Base-by-base conservation (phyloP, 2,113 vertebrate species). In the Pleuronectes platessa region DNA sequence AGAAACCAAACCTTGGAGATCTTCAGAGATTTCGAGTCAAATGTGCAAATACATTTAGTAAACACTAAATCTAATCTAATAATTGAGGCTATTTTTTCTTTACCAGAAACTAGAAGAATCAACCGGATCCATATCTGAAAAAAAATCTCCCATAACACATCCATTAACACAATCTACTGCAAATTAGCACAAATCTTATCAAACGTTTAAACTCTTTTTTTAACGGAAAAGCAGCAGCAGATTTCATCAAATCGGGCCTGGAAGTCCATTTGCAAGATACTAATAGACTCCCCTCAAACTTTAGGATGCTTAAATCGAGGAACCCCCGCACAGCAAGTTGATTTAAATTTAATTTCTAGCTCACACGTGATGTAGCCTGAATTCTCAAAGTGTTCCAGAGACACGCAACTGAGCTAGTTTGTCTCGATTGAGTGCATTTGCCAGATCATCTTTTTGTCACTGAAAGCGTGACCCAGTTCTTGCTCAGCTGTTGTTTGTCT, bases 401-500 rank as follows among this genome's bases (percentile, higher is more conserved):
- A 37, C 20, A 2, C 37, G 13, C 1, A 14, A 15, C 40, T 27
- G 61, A 26, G 18, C 42, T 2, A 40, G 1, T 14, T 53, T 68
- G 62, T 35, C 58, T 37, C 59, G 24, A 21, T 58, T 64, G 37
- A 61, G 59, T 10, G 21, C 55, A 24, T 68, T 45, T 56, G 54
- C n/a, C 66, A 10, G 62, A 11, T 60, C 24, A 18, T 61, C 11
- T 20, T 21, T 40, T 24, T 12, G 2, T 23, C n/a, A 61, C 64
- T 42, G 27, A 18, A 45, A 5, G 24, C 21, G 31, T 64, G 76
- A 76, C 77, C 69, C 78, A n/a, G 26, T 68, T 69, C 58, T 35
- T 5, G 45, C 15, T 55, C 42, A 56, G 51, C 56, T 61, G 45
- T 66, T 35, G 45, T 66, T 35, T 56, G 40, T 47, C 21, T 31